A percentile compares a stretch with the other conserved stretches of the same genome.
Evolutionary conservation across 1,140 invertebrate genomes (phyloP).

Genomic region (Drosophila nikananu): DNA sequence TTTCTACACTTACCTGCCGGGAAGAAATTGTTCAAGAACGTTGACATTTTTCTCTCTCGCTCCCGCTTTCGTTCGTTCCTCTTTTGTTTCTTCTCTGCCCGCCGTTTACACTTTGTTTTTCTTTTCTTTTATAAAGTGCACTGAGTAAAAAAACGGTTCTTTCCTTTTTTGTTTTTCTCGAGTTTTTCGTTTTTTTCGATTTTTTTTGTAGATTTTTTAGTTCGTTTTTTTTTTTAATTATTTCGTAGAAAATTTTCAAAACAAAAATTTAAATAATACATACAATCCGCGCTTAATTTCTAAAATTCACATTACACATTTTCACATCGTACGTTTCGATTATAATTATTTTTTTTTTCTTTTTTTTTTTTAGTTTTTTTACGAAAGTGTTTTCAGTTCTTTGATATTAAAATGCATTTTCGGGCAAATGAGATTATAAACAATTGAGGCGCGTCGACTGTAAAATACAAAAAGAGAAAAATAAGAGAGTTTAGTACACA

Average conservation of each 20-base stretch:
- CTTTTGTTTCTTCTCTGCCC: conserved; percentile 31
- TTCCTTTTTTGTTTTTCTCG: conserved; percentile 21
- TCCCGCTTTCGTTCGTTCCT: conserved; percentile 32
- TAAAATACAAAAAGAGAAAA: conserved; percentile 22
- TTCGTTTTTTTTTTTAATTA: conserved; percentile 13
- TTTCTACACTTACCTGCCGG: conserved; percentile 79
- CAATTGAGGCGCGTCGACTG: conserved; percentile 56
- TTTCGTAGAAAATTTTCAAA: conserved; percentile 53
- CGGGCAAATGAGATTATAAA: conserved; percentile 44
- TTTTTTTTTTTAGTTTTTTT: conserved; percentile 19
- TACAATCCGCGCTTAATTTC: conserved; percentile 70
- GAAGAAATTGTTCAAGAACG: conserved; percentile 85
- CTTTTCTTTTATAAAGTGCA: conserved; percentile 35
- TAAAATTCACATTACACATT: conserved; percentile 76
- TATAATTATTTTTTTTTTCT: conserved; percentile 14
- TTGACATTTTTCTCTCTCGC: conserved; percentile 81
- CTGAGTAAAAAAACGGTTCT: conserved; percentile 2
- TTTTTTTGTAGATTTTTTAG: conserved; percentile 35
- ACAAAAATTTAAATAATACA: conserved; percentile 79
- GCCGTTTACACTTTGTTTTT: conserved; percentile 29
- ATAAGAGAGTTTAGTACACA: conserved; percentile 34
- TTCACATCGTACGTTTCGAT: conserved; percentile 58
- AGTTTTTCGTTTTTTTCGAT: conserved; percentile 26
- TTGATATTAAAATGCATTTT: conserved; percentile 61
- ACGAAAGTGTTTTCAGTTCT: conserved; percentile 38